These are phyloP conservation scores for Phortica magna DNA, from an alignment of 2,888 invertebrate species.

Conservation along the genomic window DNA sequence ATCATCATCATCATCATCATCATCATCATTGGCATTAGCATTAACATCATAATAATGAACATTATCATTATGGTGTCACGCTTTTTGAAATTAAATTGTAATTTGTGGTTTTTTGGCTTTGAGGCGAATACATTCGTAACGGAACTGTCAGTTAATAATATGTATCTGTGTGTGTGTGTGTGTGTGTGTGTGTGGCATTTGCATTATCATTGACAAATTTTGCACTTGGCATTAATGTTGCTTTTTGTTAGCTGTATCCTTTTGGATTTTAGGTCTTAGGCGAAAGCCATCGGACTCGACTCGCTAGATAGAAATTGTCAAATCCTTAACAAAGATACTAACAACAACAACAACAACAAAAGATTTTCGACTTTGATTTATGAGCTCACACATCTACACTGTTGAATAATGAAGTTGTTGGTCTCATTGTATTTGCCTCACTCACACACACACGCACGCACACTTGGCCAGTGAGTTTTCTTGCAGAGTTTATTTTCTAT, in stretches of 20 bases:
- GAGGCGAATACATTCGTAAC: neutral
- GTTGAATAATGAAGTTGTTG: constrained; percentile 34
- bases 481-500: constrained; percentile 23
- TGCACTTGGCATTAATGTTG: constrained; percentile 3
- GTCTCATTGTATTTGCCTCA: constrained; percentile 5
- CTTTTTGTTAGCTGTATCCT: constrained; percentile 12
- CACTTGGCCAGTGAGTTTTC: neutral
- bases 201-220: constrained; percentile 31
- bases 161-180: neutral
- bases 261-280: neutral
- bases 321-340: constrained; percentile 24
- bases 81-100: constrained; percentile 16
- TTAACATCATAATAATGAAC: neutral
- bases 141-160: constrained; percentile 2
- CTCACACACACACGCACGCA: neutral
- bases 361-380: constrained; percentile 36
- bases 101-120: constrained; percentile 12
- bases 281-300: neutral
- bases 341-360: constrained; percentile 11
- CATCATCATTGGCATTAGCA: neutral
- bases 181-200: neutral
- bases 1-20: constrained; percentile 10
- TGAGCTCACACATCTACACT: constrained; percentile 28
- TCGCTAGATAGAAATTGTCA: constrained; percentile 16
- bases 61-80: neutral